phyloP scores from a whole-genome alignment of 2,113 vertebrate genomes.

The Pholis gunnellus region DNA sequence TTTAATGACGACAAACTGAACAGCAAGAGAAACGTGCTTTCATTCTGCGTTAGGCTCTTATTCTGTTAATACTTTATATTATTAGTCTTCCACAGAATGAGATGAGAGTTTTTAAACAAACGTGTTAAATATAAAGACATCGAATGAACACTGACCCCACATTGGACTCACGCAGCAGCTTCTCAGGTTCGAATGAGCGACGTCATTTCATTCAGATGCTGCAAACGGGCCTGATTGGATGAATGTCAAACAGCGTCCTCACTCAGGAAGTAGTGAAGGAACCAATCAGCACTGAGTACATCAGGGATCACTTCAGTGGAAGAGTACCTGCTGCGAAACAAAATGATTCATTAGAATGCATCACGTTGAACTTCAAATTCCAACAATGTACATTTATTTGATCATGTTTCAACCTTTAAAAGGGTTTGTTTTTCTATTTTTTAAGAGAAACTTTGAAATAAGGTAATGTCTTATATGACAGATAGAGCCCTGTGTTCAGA shows the following conservation, averaged over 20 bases:
- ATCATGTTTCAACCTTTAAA: too few relatives aligned
- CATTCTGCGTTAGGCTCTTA: not conserved
- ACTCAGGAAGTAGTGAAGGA: not conserved
- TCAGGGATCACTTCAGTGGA: too few relatives aligned
- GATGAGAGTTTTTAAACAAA: not conserved
- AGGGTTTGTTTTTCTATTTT: not conserved
- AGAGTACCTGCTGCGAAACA: too few relatives aligned
- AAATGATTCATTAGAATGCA: too few relatives aligned
- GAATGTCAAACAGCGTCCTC: not conserved
- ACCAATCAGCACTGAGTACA: not conserved
- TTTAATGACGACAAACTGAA: conserved; percentile 21
- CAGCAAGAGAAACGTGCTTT: not conserved
- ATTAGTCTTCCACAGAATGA: not conserved
- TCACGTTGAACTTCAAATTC: too few relatives aligned
- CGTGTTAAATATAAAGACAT: not conserved
- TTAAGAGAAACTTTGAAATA: not conserved
- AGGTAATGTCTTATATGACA: not conserved
- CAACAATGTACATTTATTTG: too few relatives aligned
- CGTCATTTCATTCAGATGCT: not conserved
- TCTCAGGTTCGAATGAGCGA: not conserved
- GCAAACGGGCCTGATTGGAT: not conserved
- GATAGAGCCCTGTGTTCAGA: not conserved
- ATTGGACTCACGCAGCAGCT: not conserved
- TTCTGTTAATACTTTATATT: not conserved
- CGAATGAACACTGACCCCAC: not conserved